phyloP scores from a whole-genome alignment of 2,797 vertebrate genomes.

The Dromococcyx pavoninus region DNA sequence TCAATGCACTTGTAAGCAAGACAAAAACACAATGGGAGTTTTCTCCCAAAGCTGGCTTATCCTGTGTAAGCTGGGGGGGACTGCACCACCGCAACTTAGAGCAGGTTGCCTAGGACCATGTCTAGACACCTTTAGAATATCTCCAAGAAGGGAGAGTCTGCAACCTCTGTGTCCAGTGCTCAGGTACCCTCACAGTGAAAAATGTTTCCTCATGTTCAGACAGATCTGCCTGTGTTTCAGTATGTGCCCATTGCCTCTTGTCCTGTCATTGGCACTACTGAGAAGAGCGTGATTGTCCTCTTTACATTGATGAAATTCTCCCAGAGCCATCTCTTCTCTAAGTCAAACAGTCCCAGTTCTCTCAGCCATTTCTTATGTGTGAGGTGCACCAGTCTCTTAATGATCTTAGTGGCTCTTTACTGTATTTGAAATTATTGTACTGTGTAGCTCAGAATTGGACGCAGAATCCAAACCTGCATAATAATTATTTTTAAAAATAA shows the following conservation, averaged over 20 bases:
- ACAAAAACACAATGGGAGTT: too few species aligned
- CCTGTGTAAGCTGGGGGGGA: too few species aligned
- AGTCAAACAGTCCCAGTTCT: not conserved
- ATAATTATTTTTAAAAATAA: not conserved
- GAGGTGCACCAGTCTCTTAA: not conserved
- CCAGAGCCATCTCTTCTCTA: not conserved
- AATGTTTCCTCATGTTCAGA: not conserved
- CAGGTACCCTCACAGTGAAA: not conserved
- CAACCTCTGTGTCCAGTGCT: not conserved
- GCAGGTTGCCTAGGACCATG: not conserved
- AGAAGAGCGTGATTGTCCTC: not conserved
- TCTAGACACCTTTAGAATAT: not conserved
- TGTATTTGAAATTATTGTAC: not conserved
- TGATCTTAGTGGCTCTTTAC: not conserved
- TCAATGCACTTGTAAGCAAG: too few species aligned
- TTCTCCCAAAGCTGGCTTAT: too few species aligned
- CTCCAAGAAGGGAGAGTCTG: not conserved
- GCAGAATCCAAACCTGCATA: not conserved
- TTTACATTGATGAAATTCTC: not conserved
- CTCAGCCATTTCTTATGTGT: not conserved
- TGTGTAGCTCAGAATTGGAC: not conserved
- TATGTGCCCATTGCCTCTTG: not conserved
- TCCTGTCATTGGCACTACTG: not conserved
- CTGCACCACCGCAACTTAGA: not conserved
- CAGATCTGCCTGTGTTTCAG: rapidly evolving